phyloP scores from a whole-genome alignment of 2,797 vertebrate species.

The Poeciliopsis presidionis region DNA sequence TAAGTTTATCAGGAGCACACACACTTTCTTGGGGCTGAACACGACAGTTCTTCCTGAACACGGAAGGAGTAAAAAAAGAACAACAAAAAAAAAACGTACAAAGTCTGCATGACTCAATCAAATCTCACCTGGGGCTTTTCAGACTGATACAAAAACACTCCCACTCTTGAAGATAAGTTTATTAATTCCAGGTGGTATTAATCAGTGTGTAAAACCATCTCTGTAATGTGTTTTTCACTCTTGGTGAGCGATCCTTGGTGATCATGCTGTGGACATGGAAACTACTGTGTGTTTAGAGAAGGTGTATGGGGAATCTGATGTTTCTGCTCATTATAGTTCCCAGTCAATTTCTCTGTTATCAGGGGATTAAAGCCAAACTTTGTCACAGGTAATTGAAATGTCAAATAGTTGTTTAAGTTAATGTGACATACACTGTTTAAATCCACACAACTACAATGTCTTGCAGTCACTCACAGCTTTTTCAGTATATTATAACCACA shows the following conservation, averaged over 20 bases:
- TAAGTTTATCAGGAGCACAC: conserved; percentile 9
- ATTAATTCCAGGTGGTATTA: not conserved
- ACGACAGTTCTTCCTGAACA: not conserved
- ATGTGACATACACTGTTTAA: not conserved
- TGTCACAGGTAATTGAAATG: not conserved
- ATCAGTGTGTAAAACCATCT: not conserved
- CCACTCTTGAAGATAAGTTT: not conserved
- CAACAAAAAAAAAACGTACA: conserved; percentile 1
- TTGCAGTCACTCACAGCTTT: not conserved
- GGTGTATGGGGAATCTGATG: not conserved
- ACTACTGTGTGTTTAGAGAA: not conserved
- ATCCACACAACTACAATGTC: not conserved
- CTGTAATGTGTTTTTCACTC: conserved; percentile 1
- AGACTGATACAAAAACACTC: not conserved
- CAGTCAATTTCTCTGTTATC: not conserved
- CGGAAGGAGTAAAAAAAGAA: not conserved
- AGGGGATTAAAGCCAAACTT: not conserved
- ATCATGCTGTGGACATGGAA: not conserved
- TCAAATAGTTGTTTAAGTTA: not conserved
- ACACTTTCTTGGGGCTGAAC: not conserved
- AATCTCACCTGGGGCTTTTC: not conserved
- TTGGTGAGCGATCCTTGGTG: not conserved
- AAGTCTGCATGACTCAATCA: conserved; percentile 7
- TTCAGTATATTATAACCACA: not conserved
- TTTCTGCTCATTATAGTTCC: not conserved